Evolutionary conservation across 1,140 invertebrate species (phyloP).

Genomic region (Caenorhabditis elegans): WBcel235 BX284604.4:12365501-12366000

Average conservation of each 20-base stretch:
- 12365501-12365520: background rate
- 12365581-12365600: conserved; percentile 39
- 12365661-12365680: background rate
- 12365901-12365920: background rate
- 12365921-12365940: background rate
- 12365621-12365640: conserved; percentile 50
- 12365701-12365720: background rate
- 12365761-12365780: background rate
- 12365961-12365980: background rate
- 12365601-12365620: conserved; percentile 42
- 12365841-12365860: background rate
- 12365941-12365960: background rate
- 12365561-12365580: background rate
- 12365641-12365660: conserved; percentile 16
- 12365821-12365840: background rate
- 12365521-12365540: background rate
- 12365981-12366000: background rate
- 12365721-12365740: background rate
- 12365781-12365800: background rate
- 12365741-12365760: background rate
- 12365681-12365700: background rate
- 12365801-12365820: conserved; percentile 25
- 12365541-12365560: background rate
- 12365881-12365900: background rate
- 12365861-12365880: background rate